phyloP scores from a whole-genome alignment of 1,140 invertebrate genomes.

The Cydia fagiglandana region DNA sequence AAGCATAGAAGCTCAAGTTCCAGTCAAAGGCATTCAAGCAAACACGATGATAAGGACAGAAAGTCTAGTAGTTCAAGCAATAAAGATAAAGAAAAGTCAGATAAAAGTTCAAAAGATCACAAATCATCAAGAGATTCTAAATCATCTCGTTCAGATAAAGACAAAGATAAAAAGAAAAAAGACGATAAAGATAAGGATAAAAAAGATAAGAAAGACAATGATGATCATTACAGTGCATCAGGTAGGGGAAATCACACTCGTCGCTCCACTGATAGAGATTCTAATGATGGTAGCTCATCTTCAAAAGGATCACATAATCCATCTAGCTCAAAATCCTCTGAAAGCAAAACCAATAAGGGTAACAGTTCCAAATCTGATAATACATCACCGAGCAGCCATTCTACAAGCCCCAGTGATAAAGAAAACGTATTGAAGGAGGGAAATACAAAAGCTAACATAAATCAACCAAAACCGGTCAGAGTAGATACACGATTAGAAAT shows the following conservation, averaged over 20 bases:
- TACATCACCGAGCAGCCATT: slow-evolving; percentile 68
- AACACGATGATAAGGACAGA: slow-evolving; percentile 67
- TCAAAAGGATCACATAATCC: slow-evolving; percentile 69
- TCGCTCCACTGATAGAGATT: slow-evolving; percentile 81
- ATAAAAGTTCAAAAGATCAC: slow-evolving; percentile 68
- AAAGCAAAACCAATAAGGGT: slow-evolving; percentile 61
- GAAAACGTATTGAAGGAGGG: slow-evolving; percentile 51
- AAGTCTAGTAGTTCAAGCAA: slow-evolving; percentile 57
- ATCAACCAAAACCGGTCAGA: slow-evolving; percentile 58
- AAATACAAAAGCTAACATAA: slow-evolving; percentile 41
- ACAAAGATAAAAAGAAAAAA: slow-evolving; percentile 71
- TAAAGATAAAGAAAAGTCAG: slow-evolving; percentile 59
- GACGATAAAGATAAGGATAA: slow-evolving; percentile 71
- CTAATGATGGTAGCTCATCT: slow-evolving; percentile 79
- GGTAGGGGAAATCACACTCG: slow-evolving; percentile 72
- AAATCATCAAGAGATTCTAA: slow-evolving; percentile 69
- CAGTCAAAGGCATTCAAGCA: slow-evolving; percentile 66
- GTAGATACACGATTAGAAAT: slow-evolving; percentile 66
- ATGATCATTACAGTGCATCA: slow-evolving; percentile 80
- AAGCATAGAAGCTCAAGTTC: slow-evolving; percentile 69
- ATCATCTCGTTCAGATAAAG: slow-evolving; percentile 68
- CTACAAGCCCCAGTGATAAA: slow-evolving; percentile 72
- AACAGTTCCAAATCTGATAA: slow-evolving; percentile 71
- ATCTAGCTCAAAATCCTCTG: slow-evolving; percentile 60
- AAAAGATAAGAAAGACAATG: slow-evolving; percentile 75